Conservation (phyloP, 1,140 invertebrate species). For the Pararge aegeria region DNA sequence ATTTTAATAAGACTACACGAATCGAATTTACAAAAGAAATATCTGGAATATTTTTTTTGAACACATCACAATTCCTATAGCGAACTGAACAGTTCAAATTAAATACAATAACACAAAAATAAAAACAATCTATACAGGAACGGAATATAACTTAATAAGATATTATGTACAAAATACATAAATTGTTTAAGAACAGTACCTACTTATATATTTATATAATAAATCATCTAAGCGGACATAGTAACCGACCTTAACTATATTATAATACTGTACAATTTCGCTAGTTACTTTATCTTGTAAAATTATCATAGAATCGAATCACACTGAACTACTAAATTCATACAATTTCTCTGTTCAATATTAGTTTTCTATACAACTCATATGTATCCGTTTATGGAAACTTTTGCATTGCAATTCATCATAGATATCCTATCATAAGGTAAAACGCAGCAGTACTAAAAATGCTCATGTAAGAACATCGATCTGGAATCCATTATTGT, state of each 20-base stretch:
- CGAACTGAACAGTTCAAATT: slow-evolving; percentile 63
- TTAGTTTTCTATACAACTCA: not conserved
- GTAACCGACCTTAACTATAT: slow-evolving; percentile 62
- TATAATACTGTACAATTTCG: slow-evolving; percentile 79
- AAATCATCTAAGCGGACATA: slow-evolving; percentile 65
- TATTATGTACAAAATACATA: slow-evolving; percentile 74
- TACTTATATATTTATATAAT: slow-evolving; percentile 56
- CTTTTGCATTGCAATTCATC: too few species aligned
- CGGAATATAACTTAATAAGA: slow-evolving; percentile 73
- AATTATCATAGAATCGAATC: slow-evolving; percentile 31
- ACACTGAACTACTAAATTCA: slow-evolving; percentile 17
- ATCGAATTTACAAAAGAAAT: slow-evolving; percentile 71
- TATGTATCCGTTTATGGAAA: too few species aligned
- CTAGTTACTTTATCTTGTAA: slow-evolving; percentile 67
- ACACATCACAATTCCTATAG: slow-evolving; percentile 76
- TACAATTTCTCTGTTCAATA: not conserved
- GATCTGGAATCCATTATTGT: too few species aligned
- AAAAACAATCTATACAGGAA: slow-evolving; percentile 74
- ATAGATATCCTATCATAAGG: too few species aligned
- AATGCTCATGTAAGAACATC: too few species aligned
- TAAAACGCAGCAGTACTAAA: too few species aligned
- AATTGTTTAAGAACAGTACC: slow-evolving; percentile 59
- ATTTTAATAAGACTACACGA: slow-evolving; percentile 70
- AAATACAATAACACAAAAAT: slow-evolving; percentile 55
- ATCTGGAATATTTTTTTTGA: slow-evolving; percentile 59